Percentiles rank a stretch among this genome's conserved stretches.
phyloP scores from a whole-genome alignment of 2,888 invertebrate species.

The Drosophila bunnanda region DNA sequence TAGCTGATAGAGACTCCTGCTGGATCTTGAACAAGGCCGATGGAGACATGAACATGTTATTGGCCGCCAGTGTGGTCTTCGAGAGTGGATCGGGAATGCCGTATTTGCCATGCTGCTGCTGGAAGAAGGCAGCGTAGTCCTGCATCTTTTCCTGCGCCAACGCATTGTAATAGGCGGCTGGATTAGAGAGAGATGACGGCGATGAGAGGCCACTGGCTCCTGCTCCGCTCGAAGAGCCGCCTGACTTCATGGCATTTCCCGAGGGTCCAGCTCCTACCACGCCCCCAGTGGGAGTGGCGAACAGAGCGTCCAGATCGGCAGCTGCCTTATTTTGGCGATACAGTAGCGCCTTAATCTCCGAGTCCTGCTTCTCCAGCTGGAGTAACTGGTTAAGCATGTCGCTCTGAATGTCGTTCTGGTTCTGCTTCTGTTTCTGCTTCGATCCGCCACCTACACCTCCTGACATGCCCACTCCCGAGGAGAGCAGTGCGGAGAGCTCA shows the following conservation, averaged over 20 bases:
- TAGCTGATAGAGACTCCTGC: conserved; percentile 84
- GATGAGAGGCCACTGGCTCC: conserved; percentile 54
- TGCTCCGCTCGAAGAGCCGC: conserved; percentile 48
- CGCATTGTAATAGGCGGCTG: conserved; percentile 83
- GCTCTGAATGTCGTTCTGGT: conserved; percentile 77
- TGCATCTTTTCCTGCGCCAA: conserved; percentile 85
- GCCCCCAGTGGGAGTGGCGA: conserved; percentile 80
- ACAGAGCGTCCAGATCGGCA: conserved; percentile 82
- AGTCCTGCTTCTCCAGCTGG: conserved; percentile 83
- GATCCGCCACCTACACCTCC: conserved; percentile 56
- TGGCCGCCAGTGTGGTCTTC: conserved; percentile 90
- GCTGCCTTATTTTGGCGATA: conserved; percentile 84
- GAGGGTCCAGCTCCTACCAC: conserved; percentile 40
- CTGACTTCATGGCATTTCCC: conserved; percentile 30
- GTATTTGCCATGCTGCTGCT: conserved; percentile 84
- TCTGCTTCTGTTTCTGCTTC: conserved; percentile 62
- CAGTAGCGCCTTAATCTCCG: conserved; percentile 81
- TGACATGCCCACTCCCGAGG: conserved; percentile 72
- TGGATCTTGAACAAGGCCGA: conserved; percentile 90
- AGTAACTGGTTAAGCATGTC: conserved; percentile 83
- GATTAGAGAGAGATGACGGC: conserved; percentile 76
- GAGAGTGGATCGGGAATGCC: conserved; percentile 90
- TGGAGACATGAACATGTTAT: conserved; percentile 92
- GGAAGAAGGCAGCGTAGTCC: conserved; percentile 86
- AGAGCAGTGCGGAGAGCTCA: conserved; percentile 81